Evolutionary conservation across 2,888 invertebrate species (phyloP), one percentile per base, ranked within the genome.

Genomic region (Lampropteryx suffumata): DNA sequence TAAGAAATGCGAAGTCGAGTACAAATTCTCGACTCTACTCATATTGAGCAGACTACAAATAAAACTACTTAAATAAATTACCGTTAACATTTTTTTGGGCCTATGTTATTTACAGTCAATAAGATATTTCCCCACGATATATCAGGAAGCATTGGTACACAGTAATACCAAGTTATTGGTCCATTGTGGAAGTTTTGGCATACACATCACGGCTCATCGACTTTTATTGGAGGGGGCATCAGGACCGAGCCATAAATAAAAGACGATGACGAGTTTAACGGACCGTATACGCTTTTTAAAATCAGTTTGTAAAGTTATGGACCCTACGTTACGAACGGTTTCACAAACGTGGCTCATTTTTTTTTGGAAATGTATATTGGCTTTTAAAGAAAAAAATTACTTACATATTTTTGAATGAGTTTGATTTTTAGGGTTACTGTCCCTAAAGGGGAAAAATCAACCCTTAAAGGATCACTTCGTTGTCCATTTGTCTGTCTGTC

Each of bases 201-300:
- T 76, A 81, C 78, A 79, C 76, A 85, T 79, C 83, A 88, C 77
- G 89, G 84, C 75, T 84, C 89, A 89, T 87, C 81, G 82, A 87
- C 64, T 84, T 84, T 84, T 82, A 84, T 86, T 82, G 69, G 75
- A 67, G 73, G 82, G 83, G 78, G 65, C 69, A 67, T 59, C 57
- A 70, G 69, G 69, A 69, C 60, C 59, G 61, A 56, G 61, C 69
- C 61, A 79, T 88, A 86, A 88, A 90, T 88, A 73, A 68, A 67
- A 62, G 56, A 65, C 70, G 79, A 82, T 87, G 88, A 89, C 84
- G 73, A 68, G 76, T 79, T 82, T 73, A 89, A 90, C 87, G 83
- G 78, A 50, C 79, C 82, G 73, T 73, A 67, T 64, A 67, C 62
- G 72, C 71, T 74, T 82, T 85, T 83, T 81, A 80, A 83, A 82